Evolutionary conservation across 2,113 vertebrate genomes (phyloP).

Genomic region (Psettodes erumei): DNA sequence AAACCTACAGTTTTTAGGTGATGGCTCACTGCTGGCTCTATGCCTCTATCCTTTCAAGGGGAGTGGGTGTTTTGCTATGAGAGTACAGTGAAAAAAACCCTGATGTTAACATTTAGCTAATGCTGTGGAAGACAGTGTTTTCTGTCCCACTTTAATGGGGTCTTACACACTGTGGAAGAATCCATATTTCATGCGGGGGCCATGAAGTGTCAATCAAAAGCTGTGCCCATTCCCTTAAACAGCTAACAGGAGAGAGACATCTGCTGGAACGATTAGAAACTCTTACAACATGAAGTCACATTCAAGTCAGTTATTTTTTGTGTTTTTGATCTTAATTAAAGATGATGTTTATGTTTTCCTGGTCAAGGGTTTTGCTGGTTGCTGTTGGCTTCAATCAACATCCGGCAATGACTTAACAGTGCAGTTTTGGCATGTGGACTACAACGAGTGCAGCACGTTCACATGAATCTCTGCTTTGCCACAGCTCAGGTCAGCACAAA

Average conservation of each 20-base stretch:
- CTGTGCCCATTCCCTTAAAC: neutral
- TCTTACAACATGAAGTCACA: slow-evolving; percentile 5
- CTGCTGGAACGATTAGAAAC: too few relatives aligned
- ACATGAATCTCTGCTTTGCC: slow-evolving; percentile 24
- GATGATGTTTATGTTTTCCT: neutral
- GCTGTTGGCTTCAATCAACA: neutral
- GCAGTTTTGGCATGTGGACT: neutral
- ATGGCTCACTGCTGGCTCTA: slow-evolving; percentile 7
- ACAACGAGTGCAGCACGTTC: slow-evolving; percentile 3
- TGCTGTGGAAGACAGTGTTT: slow-evolving; percentile 32
- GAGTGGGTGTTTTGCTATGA: slow-evolving; percentile 14
- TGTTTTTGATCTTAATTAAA: slow-evolving; percentile 1
- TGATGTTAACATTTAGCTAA: slow-evolving; percentile 39
- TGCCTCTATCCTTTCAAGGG: neutral
- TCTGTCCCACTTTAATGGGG: neutral
- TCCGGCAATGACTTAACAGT: slow-evolving; percentile 3
- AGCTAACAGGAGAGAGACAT: too few relatives aligned
- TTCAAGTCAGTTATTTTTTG: neutral
- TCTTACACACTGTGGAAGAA: slow-evolving; percentile 1
- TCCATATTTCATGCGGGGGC: neutral
- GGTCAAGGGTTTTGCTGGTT: neutral
- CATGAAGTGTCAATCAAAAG: neutral
- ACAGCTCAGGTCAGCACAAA: slow-evolving; percentile 14
- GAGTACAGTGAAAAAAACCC: slow-evolving; percentile 3
- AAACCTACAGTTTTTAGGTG: slow-evolving; percentile 25